Conservation (phyloP, 2,888 invertebrate species). For the Dolomedes plantarius region DNA sequence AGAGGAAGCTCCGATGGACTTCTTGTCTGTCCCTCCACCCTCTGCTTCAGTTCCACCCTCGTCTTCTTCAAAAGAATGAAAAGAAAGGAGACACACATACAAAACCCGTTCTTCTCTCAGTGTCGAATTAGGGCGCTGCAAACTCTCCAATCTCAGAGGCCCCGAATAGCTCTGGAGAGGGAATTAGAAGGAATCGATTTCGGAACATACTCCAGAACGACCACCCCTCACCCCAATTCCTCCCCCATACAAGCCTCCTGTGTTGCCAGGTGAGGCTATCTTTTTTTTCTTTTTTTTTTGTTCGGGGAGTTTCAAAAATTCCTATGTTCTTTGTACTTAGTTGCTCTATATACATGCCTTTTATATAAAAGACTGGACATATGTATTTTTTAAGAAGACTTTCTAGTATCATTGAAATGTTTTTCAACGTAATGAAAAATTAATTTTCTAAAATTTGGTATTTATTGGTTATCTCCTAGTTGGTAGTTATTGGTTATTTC, state of each 20-base stretch:
- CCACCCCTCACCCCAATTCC: not conserved
- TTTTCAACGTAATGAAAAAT: too few species aligned
- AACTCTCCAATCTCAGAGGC: constrained; percentile 65
- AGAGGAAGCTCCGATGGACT: constrained; percentile 15
- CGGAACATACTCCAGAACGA: constrained; percentile 48
- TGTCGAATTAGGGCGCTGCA: constrained; percentile 61
- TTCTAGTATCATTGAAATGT: too few species aligned
- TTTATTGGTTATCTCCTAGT: too few species aligned
- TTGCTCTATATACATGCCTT: not conserved
- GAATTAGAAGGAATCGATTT: constrained; percentile 71
- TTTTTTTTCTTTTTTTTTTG: constrained; percentile 21
- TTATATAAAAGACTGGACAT: not conserved
- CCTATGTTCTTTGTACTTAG: constrained; percentile 6
- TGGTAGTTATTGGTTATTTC: too few species aligned
- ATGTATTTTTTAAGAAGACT: too few species aligned
- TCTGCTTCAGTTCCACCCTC: not conserved
- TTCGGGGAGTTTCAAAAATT: constrained; percentile 18
- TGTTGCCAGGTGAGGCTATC: constrained; percentile 59
- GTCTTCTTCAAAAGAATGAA: constrained; percentile 28
- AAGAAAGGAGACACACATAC: constrained; percentile 31
- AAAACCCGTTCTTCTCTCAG: constrained; percentile 42
- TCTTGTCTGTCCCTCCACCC: not conserved
- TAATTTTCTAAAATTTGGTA: too few species aligned
- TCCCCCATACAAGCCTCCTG: constrained; percentile 39
- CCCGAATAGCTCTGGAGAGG: constrained; percentile 63